A percentile compares a stretch with the other conserved stretches of the same genome.
Conservation (phyloP, 2,113 vertebrate species). For the Hippocampus mohnikei region DNA sequence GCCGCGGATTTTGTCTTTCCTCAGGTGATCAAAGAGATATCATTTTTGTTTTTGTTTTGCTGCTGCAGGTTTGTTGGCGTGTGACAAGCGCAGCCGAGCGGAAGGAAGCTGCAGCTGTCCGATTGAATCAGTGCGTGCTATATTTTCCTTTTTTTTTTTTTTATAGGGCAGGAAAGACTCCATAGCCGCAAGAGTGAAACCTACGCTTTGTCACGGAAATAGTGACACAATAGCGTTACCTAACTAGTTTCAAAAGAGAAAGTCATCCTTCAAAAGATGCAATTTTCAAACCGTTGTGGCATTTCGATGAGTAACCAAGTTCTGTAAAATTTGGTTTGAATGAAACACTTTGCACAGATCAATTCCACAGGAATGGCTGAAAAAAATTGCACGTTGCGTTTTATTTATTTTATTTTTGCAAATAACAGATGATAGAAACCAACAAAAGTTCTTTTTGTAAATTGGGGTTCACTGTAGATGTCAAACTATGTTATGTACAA, state of each 20-base stretch:
- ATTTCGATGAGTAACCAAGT: background rate
- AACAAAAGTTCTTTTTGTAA: too few relatives aligned
- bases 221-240: background rate
- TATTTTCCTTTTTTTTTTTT: slow-evolving; percentile 10
- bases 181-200: slow-evolving; percentile 11
- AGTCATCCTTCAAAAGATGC: too few relatives aligned
- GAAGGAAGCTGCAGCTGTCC: slow-evolving; percentile 1
- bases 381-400: too few relatives aligned
- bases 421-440: too few relatives aligned
- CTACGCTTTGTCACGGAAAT: background rate
- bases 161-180: slow-evolving; percentile 12
- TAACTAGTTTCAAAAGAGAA: background rate
- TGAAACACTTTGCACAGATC: too few relatives aligned
- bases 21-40: slow-evolving; percentile 2
- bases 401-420: too few relatives aligned
- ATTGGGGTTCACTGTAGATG: too few relatives aligned
- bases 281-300: background rate
- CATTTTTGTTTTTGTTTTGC: slow-evolving; percentile 1
- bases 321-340: too few relatives aligned
- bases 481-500: background rate
- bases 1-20: background rate
- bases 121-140: slow-evolving; percentile 3
- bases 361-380: too few relatives aligned
- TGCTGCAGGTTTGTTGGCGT: background rate
- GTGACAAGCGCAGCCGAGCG: slow-evolving; percentile 10